A percentile compares a stretch with the other conserved stretches of the same genome.
Evolutionary conservation across 2,113 vertebrate genomes (phyloP).

Genomic region (Tauraco erythrolophus): DNA sequence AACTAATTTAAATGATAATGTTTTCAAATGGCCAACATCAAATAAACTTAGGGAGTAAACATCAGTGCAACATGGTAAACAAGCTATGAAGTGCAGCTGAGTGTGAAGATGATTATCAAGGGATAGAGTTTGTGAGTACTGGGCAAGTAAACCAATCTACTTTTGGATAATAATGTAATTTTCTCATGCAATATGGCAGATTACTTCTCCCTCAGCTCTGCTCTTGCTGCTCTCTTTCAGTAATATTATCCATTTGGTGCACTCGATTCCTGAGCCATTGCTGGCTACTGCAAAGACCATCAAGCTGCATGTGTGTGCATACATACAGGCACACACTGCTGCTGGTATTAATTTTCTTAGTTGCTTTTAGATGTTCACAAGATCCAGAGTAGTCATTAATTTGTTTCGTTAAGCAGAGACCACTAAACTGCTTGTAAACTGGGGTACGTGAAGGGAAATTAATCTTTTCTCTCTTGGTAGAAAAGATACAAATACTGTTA

Average conservation of each 20-base stretch:
- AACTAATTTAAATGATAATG: conserved; percentile 74
- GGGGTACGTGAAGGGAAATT: background rate
- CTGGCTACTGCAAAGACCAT: background rate
- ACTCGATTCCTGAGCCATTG: background rate
- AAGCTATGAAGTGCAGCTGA: conserved; percentile 74
- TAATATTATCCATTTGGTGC: background rate
- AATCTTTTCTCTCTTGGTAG: background rate
- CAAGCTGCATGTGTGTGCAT: background rate
- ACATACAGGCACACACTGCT: background rate
- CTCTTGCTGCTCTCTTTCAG: background rate
- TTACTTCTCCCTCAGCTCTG: conserved; percentile 62
- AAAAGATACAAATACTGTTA: background rate
- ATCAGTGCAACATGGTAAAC: conserved; percentile 66
- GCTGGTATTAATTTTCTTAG: background rate
- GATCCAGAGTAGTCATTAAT: conserved; percentile 4
- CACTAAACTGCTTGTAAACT: background rate
- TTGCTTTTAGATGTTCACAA: background rate
- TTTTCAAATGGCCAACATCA: conserved; percentile 72
- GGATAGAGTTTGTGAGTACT: conserved; percentile 46
- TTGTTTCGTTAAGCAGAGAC: background rate
- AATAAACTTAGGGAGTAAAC: conserved; percentile 70
- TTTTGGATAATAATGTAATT: conserved; percentile 61
- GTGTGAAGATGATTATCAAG: conserved; percentile 71
- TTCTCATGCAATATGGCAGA: conserved; percentile 58
- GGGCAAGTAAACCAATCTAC: conserved; percentile 66